Evolutionary conservation across 2,797 vertebrate species (phyloP), one percentile per base, ranked within the genome.

Genomic region (Sebastes diploproa): DNA sequence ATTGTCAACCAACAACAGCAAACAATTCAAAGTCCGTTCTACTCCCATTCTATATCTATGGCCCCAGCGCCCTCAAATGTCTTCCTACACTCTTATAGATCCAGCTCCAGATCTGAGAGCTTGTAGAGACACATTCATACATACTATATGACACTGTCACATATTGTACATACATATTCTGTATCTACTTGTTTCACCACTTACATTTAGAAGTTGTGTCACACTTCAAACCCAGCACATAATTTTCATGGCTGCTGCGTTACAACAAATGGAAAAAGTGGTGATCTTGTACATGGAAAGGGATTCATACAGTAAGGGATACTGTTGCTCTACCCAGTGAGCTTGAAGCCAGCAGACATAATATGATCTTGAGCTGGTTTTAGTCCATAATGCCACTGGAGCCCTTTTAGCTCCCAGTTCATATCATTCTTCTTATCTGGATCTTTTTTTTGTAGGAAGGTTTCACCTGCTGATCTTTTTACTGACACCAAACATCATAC

Each of bases 291-390:
- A 6, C 10, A 30, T 13, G 27, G 32, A 69, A 50, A 52, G 10
- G 29, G 20, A 2, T 7, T 5, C 58, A 22, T 16, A 36, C 6
- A 54, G 46, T n/a, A 54, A 22, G 0, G 58, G 50, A 71, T 3
- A 0, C 50, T 23, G 56, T 32, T 29, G 16, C 11, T 71, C 34
- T 23, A 4, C 18, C 1, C n/a, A 10, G 14, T n/a, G n/a, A 82
- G 54, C 42, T 38, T 66, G 30, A 78, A 67, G 6, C 23, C 6
- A 6, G 56, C 71, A 60, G 22, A 71, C 2, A 0, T 56, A 11
- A 78, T 63, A 14, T 69, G 46, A 78, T 68, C 29, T 59, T 7
- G 65, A 86, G 58, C 54, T 66, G 34, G 61, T 64, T 81, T 86
- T 11, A 63, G 60, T 68, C 72, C 32, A 59, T 72, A 67, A 80